These are phyloP conservation scores for Nerophis lumbriciformis DNA, from an alignment of 2,113 vertebrate genomes.

Conservation along the genomic window DNA sequence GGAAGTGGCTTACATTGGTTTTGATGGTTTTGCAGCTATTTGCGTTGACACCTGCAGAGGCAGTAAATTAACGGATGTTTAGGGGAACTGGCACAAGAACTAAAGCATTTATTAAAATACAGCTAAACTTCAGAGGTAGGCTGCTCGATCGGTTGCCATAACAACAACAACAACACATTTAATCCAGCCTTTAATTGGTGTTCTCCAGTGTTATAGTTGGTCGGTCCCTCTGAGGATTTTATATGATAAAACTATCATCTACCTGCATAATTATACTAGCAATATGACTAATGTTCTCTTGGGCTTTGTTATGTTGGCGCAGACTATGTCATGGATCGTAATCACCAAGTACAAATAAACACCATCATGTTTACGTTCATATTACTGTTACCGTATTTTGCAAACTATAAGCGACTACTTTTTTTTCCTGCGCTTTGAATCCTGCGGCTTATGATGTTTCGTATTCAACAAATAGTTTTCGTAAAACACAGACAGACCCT, in stretches of 20 bases:
- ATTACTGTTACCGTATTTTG: too few species aligned
- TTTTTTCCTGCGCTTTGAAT: too few species aligned
- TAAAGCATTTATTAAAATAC: slow-evolving; percentile 54
- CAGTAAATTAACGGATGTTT: slow-evolving; percentile 36
- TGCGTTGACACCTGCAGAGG: slow-evolving; percentile 21
- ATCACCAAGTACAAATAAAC: too few species aligned
- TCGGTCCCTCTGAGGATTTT: slow-evolving; percentile 38
- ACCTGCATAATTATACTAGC: slow-evolving; percentile 23
- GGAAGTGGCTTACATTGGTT: slow-evolving; percentile 17
- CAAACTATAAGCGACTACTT: too few species aligned
- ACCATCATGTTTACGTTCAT: too few species aligned
- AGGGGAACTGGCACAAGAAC: slow-evolving; percentile 30
- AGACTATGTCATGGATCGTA: too few species aligned
- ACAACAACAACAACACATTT: slow-evolving; percentile 61
- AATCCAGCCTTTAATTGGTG: slow-evolving; percentile 66
- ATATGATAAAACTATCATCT: slow-evolving; percentile 49
- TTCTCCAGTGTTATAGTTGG: slow-evolving; percentile 55
- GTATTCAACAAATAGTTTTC: too few species aligned
- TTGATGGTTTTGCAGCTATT: slow-evolving; percentile 13
- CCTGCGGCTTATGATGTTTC: too few species aligned
- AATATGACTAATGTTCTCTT: neutral
- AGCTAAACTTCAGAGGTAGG: slow-evolving; percentile 63
- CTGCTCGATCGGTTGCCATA: slow-evolving; percentile 63
- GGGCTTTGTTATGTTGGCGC: neutral
- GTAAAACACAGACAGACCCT: too few species aligned